Conservation (phyloP, 2,113 vertebrate species). For the Colinus virginianus region DNA sequence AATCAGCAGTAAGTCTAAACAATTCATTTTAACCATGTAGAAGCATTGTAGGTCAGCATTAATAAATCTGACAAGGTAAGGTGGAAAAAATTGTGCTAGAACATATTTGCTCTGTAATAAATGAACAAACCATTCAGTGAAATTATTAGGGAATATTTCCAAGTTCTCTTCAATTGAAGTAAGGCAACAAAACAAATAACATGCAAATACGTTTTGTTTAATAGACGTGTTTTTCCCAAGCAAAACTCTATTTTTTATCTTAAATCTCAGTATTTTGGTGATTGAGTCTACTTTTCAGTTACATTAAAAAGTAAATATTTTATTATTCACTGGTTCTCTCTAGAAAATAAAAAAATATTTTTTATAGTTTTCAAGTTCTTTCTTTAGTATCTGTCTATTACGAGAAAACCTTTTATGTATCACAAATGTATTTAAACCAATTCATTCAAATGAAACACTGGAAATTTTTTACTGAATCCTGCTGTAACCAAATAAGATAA, state of each 20-base stretch:
- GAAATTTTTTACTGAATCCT: background rate
- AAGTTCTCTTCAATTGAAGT: background rate
- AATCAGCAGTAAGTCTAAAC: slow-evolving; percentile 23
- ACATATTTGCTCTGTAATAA: background rate
- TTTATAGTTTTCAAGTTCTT: background rate
- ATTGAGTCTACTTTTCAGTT: background rate
- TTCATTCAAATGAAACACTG: background rate
- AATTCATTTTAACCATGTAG: background rate
- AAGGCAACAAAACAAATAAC: background rate
- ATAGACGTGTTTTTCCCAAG: background rate
- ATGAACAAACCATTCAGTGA: background rate
- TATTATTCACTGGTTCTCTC: background rate
- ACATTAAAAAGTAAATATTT: background rate
- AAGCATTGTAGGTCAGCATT: slow-evolving; percentile 20
- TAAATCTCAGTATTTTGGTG: background rate
- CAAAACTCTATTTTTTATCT: background rate
- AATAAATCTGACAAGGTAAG: slow-evolving; percentile 19
- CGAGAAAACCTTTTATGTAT: background rate
- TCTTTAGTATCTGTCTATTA: background rate
- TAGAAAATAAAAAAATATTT: background rate
- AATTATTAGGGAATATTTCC: background rate
- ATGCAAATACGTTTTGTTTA: background rate
- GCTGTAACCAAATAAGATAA: background rate
- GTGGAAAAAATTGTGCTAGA: background rate
- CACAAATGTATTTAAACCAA: background rate